Evolutionary conservation across 2,888 invertebrate genomes (phyloP).

Genomic region (Lycaena phlaeas): DNA sequence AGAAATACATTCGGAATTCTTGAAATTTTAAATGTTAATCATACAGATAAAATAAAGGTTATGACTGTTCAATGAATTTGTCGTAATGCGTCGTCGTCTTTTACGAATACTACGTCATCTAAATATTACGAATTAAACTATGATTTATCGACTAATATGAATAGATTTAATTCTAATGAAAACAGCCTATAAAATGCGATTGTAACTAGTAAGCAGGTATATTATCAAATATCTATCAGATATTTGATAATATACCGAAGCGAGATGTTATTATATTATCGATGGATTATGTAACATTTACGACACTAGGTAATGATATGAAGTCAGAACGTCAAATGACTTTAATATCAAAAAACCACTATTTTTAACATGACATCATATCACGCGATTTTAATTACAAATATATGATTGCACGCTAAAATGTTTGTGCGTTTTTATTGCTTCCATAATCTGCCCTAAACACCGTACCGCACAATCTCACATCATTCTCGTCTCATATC

Average conservation of each 20-base stretch:
- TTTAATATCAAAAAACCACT: not conserved
- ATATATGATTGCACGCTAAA: too few relatives aligned
- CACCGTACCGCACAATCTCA: too few relatives aligned
- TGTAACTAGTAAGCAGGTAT: too few relatives aligned
- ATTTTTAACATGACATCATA: not conserved
- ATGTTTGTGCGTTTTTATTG: too few relatives aligned
- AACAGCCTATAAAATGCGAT: too few relatives aligned
- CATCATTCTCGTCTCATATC: too few relatives aligned
- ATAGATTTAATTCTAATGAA: too few relatives aligned
- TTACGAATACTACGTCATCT: not conserved
- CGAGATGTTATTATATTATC: not conserved
- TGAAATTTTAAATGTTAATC: conserved; percentile 38
- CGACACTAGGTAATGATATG: not conserved
- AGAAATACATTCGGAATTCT: conserved; percentile 48
- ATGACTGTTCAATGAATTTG: conserved; percentile 10
- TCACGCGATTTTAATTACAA: not conserved
- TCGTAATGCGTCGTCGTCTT: not conserved
- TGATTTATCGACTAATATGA: too few relatives aligned
- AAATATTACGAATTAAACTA: too few relatives aligned
- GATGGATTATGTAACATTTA: not conserved
- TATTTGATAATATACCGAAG: not conserved
- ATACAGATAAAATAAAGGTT: conserved; percentile 23
- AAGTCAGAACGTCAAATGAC: not conserved
- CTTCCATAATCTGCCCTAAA: too few relatives aligned
- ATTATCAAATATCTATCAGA: too few relatives aligned